Percentiles rank a stretch among this genome's conserved stretches.
These are phyloP conservation scores for Danionella cerebrum DNA, from an alignment of 2,113 vertebrate species.

Conservation along the genomic window DNA sequence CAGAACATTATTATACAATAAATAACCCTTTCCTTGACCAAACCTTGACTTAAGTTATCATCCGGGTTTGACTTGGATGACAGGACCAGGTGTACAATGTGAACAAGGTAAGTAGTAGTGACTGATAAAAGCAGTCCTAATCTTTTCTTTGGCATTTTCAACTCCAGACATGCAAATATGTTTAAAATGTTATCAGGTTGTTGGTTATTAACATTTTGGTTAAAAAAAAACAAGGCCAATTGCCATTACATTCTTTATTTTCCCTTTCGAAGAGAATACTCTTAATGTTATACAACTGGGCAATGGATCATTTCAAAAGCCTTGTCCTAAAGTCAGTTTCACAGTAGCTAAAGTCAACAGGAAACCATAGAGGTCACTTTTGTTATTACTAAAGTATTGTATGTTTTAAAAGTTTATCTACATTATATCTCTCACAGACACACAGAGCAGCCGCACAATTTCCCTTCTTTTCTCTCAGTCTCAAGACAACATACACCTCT, in stretches of 20 bases:
- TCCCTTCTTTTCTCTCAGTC: conserved; percentile 1
- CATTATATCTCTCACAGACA: background rate
- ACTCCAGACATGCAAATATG: no score
- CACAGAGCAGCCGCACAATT: background rate
- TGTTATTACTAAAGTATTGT: background rate
- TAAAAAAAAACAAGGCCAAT: no score
- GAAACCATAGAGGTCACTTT: background rate
- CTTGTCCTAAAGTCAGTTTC: conserved; percentile 1
- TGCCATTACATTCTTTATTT: background rate
- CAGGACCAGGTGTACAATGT: no score
- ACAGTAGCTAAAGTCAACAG: conserved; percentile 7
- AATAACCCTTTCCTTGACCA: no score
- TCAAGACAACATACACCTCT: background rate
- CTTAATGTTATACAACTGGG: background rate
- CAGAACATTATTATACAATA: no score
- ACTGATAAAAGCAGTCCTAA: no score
- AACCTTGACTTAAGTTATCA: no score
- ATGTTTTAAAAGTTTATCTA: background rate
- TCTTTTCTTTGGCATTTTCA: no score
- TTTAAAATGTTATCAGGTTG: no score
- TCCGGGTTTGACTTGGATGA: no score
- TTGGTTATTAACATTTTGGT: no score
- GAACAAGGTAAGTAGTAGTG: no score
- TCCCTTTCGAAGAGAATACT: background rate
- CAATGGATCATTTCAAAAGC: background rate